These are phyloP conservation scores for Gymnopithys bicolor DNA, from an alignment of 2,797 vertebrate species.

Conservation along the genomic window DNA sequence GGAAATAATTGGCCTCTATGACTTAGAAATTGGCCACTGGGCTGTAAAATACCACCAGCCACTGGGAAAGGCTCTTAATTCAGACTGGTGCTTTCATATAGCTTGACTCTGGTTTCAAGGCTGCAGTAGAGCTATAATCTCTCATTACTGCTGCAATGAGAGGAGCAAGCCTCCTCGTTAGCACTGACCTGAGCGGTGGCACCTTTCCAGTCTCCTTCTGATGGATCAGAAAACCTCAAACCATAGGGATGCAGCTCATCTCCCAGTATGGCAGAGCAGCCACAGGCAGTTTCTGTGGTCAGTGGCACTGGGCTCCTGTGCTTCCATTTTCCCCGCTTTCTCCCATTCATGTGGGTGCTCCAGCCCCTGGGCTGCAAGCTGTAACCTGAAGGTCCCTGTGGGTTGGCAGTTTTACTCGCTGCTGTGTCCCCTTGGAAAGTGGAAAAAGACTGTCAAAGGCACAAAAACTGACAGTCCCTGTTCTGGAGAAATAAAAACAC, in stretches of 20 bases:
- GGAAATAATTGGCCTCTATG: slow-evolving; percentile 64
- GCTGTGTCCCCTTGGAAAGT: not conserved
- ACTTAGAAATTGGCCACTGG: slow-evolving; percentile 78
- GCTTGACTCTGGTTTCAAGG: slow-evolving; percentile 26
- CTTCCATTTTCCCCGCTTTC: fast-evolving
- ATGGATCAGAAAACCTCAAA: not conserved
- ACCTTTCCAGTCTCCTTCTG: not conserved
- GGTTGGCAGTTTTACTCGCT: not conserved
- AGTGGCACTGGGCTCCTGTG: not conserved
- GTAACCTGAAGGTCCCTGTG: fast-evolving
- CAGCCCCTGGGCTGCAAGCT: not conserved
- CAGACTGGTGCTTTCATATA: slow-evolving; percentile 66
- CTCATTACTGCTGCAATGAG: not conserved
- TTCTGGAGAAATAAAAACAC: not conserved
- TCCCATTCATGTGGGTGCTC: not conserved
- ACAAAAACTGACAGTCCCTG: not conserved
- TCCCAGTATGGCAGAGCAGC: not conserved
- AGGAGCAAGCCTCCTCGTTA: not conserved
- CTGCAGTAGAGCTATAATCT: slow-evolving; percentile 47
- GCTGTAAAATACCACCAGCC: slow-evolving; percentile 81
- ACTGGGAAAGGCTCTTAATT: slow-evolving; percentile 71
- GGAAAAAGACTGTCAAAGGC: not conserved
- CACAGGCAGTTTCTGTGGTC: fast-evolving
- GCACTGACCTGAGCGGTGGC: not conserved
- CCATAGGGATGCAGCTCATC: not conserved